Evolutionary conservation across 1,140 invertebrate species (phyloP).

Genomic region (Microplitis demolitor): DNA sequence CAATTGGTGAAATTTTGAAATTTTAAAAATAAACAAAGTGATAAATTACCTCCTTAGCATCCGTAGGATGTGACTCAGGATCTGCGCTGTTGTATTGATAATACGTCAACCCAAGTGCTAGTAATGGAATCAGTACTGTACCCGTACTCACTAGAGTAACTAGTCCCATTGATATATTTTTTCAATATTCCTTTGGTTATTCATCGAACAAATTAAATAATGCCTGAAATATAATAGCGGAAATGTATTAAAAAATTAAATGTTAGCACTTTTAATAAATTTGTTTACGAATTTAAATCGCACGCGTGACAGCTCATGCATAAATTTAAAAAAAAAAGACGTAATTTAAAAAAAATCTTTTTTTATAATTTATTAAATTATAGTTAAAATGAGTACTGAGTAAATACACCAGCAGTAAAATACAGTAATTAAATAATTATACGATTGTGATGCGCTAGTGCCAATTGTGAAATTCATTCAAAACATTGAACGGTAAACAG

Average conservation of each 20-base stretch:
- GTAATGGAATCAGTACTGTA: slow-evolving; percentile 71
- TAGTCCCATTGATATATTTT: slow-evolving; percentile 48
- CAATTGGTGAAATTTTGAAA: too few relatives aligned
- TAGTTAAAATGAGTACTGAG: background rate
- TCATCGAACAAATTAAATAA: background rate
- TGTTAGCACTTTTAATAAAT: too few relatives aligned
- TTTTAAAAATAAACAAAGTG: too few relatives aligned
- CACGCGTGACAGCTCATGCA: too few relatives aligned
- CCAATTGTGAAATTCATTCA: background rate
- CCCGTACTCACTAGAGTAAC: slow-evolving; percentile 50
- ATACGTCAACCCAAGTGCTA: slow-evolving; percentile 79
- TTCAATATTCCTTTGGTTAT: background rate
- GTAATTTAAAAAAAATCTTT: too few relatives aligned
- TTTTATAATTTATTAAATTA: background rate
- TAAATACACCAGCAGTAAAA: too few relatives aligned
- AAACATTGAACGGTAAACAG: background rate
- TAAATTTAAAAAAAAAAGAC: too few relatives aligned
- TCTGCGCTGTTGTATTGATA: slow-evolving; percentile 81
- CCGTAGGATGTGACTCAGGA: slow-evolving; percentile 77
- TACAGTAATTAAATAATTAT: background rate
- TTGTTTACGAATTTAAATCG: too few relatives aligned
- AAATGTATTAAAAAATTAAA: too few relatives aligned
- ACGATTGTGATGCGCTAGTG: background rate
- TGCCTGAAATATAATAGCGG: too few relatives aligned
- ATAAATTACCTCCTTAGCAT: slow-evolving; percentile 68